These are phyloP conservation scores for Dascyllus trimaculatus DNA, from an alignment of 2,113 vertebrate species.

Conservation along the genomic window DNA sequence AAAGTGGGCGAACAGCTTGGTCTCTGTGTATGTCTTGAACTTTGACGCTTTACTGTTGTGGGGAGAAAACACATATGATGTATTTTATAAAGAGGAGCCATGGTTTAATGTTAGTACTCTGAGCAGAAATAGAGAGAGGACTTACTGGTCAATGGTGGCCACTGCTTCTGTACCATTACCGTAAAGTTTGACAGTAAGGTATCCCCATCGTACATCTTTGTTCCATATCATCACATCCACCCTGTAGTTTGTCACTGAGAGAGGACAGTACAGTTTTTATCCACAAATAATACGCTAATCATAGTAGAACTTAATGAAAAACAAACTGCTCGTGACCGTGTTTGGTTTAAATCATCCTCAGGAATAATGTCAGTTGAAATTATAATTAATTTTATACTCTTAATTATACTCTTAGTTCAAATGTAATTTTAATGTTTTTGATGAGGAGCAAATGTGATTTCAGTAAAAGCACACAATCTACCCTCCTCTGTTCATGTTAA, in stretches of 20 bases:
- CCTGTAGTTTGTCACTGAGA: slow-evolving; percentile 88
- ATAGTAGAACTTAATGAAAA: no score
- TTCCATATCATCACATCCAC: slow-evolving; percentile 92
- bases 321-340: no score
- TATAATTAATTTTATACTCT: no score
- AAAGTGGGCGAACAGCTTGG: slow-evolving; percentile 87
- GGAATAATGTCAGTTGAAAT: no score
- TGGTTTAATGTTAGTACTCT: no score
- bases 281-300: background rate
- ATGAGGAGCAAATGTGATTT: no score
- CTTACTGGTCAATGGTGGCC: slow-evolving; percentile 81
- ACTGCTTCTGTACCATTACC: slow-evolving; percentile 75
- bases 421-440: no score
- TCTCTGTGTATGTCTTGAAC: slow-evolving; percentile 87
- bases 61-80: background rate
- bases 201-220: slow-evolving; percentile 84
- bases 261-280: slow-evolving; percentile 5
- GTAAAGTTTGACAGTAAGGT: slow-evolving; percentile 86
- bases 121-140: background rate
- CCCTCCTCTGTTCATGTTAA: no score
- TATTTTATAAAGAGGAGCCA: background rate
- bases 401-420: no score
- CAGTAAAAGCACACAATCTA: no score
- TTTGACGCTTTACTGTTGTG: slow-evolving; percentile 82
- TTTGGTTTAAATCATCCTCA: no score